Conservation (phyloP, 2,888 invertebrate species). For the Pachydiplax longipennis region DNA sequence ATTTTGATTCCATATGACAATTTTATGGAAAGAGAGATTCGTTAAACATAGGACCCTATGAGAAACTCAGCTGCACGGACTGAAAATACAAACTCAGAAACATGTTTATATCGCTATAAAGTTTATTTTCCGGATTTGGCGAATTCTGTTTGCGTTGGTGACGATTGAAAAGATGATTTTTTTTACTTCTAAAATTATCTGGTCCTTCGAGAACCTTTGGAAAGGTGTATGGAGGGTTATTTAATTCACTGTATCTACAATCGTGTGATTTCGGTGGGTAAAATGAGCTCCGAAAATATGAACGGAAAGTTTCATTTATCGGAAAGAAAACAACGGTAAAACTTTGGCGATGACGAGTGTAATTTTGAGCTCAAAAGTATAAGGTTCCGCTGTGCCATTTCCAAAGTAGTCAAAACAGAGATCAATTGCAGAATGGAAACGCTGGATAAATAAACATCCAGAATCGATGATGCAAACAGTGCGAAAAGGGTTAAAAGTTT, state of each 20-base stretch:
- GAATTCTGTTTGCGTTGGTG: neutral
- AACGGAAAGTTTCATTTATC: neutral
- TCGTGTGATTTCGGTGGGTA: too few relatives aligned
- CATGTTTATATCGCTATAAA: neutral
- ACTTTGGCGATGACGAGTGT: neutral
- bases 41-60: neutral
- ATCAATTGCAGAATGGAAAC: neutral
- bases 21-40: neutral
- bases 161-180: neutral
- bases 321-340: neutral
- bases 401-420: neutral
- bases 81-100: neutral
- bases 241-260: too few relatives aligned
- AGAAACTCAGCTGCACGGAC: neutral
- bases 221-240: too few relatives aligned
- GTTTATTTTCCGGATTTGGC: neutral
- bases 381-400: neutral
- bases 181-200: too few relatives aligned
- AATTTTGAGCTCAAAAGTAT: neutral
- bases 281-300: neutral
- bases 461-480: neutral
- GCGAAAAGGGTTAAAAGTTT: neutral
- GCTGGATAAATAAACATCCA: neutral
- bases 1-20: neutral
- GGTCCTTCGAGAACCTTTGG: too few relatives aligned